Base-by-base conservation (phyloP, 1,140 invertebrate genomes). In the Dendrolimus punctatus region DNA sequence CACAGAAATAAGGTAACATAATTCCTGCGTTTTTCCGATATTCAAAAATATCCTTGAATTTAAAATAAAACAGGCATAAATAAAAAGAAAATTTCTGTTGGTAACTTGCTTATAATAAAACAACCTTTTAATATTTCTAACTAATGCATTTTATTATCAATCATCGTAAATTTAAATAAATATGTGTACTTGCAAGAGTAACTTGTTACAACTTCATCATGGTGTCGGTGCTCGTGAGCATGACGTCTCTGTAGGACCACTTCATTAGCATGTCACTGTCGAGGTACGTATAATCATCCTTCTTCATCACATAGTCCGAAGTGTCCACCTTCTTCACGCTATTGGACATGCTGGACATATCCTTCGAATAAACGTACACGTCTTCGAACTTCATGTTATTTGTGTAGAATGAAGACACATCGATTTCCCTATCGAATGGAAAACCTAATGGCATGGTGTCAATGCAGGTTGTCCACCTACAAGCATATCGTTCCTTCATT, bases 341-440 rank as follows among this genome's bases (percentile, higher is more conserved):
- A 69, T 85, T 77, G 56, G 72, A 60, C 36, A 64, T 58, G 10
- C 49, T 60, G 39, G 53, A 55, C 49, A 80, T 43, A 59, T 82
- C 80, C 54, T 83, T 90, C 60, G 91, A 89, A 80, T 88, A 92
- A 53, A 93, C 90, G 53, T 84, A 75, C 36, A 93, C 86, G 62
- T 92, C 91, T 40, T 89, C 76, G 76, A 91, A 90, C 75, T 89
- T 90, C 76, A 92, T 91, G 83, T 93, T 93, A 39, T 86, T 85
- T 38, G 90, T 89, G 69, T 88, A 81, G 83, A 90, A 91, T 64
- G 83, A 72, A 47, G 85, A 85, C 53, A 87, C 79, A 53, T 90
- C 86, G 66, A 91, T 89, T 8, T 87, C 85, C 46, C 92, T 88
- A 76, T 93, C 92, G 82, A 93, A 91, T 44, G 92, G 92, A 85